Evolutionary conservation across 2,888 invertebrate species (phyloP).

Genomic region (Sclerodermus sp.): DNA sequence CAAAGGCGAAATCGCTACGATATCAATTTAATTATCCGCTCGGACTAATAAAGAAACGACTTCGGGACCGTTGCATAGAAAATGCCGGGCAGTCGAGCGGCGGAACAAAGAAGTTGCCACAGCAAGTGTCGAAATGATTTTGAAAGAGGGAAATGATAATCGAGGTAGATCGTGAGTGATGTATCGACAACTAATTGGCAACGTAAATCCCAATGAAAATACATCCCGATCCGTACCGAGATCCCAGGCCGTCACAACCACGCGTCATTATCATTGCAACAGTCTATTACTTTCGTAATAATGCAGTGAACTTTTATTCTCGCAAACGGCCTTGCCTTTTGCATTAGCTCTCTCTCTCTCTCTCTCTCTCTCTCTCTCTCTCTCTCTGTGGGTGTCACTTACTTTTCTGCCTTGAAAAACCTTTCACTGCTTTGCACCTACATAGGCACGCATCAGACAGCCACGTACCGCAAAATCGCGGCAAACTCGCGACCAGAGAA

Average conservation of each 20-base stretch:
- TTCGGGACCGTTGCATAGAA: too few relatives aligned
- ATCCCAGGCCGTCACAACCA: constrained; percentile 26
- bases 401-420: constrained; percentile 48
- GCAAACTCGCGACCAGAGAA: too few relatives aligned
- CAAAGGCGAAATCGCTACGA: not conserved
- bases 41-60: not conserved
- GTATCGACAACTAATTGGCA: not conserved
- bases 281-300: constrained; percentile 44
- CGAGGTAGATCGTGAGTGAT: not conserved
- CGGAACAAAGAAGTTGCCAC: too few relatives aligned
- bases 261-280: constrained; percentile 44
- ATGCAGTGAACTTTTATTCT: constrained; percentile 44
- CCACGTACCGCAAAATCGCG: too few relatives aligned
- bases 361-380: constrained; percentile 16
- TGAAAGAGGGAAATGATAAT: not conserved
- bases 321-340: constrained; percentile 47
- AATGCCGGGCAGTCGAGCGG: too few relatives aligned
- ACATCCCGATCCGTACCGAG: too few relatives aligned
- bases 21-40: not conserved
- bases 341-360: constrained; percentile 20
- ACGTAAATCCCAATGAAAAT: too few relatives aligned
- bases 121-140: not conserved
- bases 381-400: constrained; percentile 46
- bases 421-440: constrained; percentile 52
- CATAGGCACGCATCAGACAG: constrained; percentile 35